phyloP scores from a whole-genome alignment of 1,140 invertebrate species.

The Diploscapter pachys region DNA sequence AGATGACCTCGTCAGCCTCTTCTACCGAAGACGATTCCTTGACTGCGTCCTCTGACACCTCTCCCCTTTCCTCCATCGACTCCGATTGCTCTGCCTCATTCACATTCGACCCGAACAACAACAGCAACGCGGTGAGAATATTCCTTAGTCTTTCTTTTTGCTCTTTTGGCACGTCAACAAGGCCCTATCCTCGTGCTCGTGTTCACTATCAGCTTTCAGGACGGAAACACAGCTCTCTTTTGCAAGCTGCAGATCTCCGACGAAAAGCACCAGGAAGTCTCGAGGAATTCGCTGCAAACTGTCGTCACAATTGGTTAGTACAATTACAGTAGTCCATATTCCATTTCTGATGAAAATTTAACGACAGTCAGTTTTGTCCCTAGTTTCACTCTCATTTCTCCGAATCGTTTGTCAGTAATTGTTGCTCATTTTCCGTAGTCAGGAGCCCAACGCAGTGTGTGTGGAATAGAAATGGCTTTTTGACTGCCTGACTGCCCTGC shows the following conservation, averaged over 20 bases:
- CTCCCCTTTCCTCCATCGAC: too few species aligned
- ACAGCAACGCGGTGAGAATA: conserved; percentile 10
- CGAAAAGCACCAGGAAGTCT: conserved; percentile 13
- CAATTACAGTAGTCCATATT: background rate
- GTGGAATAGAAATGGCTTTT: too few species aligned
- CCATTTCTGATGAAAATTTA: background rate
- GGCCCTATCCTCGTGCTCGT: conserved; percentile 1
- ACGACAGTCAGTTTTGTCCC: conserved; percentile 6
- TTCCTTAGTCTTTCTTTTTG: background rate
- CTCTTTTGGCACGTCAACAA: conserved; percentile 1
- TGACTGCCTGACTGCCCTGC: too few species aligned
- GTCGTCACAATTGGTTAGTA: background rate
- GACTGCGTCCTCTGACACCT: too few species aligned
- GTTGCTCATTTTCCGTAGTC: background rate
- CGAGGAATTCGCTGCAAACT: background rate
- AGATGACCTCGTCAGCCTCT: conserved; percentile 28
- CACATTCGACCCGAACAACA: conserved; percentile 33
- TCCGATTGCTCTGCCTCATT: conserved; percentile 27
- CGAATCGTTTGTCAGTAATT: conserved; percentile 13
- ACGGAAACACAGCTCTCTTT: background rate
- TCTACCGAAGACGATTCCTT: conserved; percentile 26
- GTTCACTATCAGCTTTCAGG: background rate
- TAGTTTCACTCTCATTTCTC: background rate
- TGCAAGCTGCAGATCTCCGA: conserved; percentile 1
- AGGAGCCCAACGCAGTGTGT: too few species aligned